Percentiles rank a stretch among this genome's conserved stretches.
phyloP scores from a whole-genome alignment of 2,113 vertebrate genomes.

The Leptosomus discolor region DNA sequence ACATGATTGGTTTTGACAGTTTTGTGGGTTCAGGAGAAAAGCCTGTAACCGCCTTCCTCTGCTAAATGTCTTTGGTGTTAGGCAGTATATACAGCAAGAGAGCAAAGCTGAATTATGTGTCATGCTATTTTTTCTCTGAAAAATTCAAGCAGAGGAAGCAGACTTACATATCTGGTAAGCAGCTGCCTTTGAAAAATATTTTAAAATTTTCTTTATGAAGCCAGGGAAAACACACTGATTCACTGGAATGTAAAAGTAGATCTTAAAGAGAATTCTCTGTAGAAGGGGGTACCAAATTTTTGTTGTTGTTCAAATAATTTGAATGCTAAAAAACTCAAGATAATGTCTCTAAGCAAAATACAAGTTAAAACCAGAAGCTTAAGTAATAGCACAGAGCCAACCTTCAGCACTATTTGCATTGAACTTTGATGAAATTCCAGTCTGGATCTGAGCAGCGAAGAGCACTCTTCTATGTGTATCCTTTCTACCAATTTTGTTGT shows the following conservation, averaged over 20 bases:
- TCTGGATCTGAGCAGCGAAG: neutral
- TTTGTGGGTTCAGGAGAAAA: neutral
- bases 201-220: neutral
- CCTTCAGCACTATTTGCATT: neutral
- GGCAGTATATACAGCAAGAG: neutral
- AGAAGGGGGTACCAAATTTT: neutral
- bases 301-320: neutral
- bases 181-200: neutral
- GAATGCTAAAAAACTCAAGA: neutral
- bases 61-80: neutral
- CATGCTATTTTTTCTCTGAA: neutral
- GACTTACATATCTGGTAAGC: neutral
- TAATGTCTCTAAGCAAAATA: neutral
- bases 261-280: neutral
- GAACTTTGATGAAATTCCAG: neutral
- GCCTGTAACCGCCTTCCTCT: neutral
- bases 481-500: neutral
- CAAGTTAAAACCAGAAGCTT: neutral
- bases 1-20: neutral
- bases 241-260: neutral
- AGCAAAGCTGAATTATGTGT: neutral
- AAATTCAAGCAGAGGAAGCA: neutral
- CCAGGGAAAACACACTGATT: neutral
- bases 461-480: rapidly evolving
- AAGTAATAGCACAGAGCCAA: neutral